Conservation (phyloP, 2,888 invertebrate species). For the Drosophila flavopinicola region DNA sequence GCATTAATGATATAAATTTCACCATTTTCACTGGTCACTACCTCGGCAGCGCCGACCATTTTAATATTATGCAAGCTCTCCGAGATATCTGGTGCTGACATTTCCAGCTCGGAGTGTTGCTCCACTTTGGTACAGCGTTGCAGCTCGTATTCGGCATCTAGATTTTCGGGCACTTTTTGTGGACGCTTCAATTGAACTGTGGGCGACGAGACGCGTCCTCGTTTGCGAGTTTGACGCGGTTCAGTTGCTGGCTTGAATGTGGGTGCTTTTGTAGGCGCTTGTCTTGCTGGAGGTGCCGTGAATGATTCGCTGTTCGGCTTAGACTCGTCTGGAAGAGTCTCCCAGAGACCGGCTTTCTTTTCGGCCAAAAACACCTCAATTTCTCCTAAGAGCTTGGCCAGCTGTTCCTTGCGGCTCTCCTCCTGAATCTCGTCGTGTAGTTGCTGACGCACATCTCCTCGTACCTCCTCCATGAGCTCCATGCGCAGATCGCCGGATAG, state of each 20-base stretch:
- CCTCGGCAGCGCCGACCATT: constrained; percentile 42
- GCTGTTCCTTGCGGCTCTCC: constrained; percentile 73
- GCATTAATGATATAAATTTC: constrained; percentile 67
- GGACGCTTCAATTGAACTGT: constrained; percentile 13
- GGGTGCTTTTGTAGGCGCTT: not conserved
- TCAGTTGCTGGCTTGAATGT: constrained; percentile 11
- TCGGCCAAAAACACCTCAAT: constrained; percentile 68
- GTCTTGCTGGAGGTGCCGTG: not conserved
- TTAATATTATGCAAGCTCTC: constrained; percentile 35
- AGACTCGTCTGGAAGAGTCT: constrained; percentile 19
- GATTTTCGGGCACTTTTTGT: constrained; percentile 5
- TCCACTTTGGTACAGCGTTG: constrained; percentile 23
- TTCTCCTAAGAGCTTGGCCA: constrained; percentile 70
- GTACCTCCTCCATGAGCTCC: constrained; percentile 50
- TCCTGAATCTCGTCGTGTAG: constrained; percentile 64
- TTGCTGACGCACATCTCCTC: constrained; percentile 50
- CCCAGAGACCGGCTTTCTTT: constrained; percentile 61
- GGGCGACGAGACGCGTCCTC: constrained; percentile 18
- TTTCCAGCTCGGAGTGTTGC: constrained; percentile 2
- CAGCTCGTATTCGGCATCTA: constrained; percentile 23
- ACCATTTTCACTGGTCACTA: constrained; percentile 53
- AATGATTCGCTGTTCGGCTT: not conserved
- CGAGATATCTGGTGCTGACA: not conserved
- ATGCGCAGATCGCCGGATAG: constrained; percentile 34
- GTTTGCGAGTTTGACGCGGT: constrained; percentile 22